These are phyloP conservation scores for Rissa tridactyla DNA, from an alignment of 2,113 vertebrate genomes.

Conservation along the genomic window DNA sequence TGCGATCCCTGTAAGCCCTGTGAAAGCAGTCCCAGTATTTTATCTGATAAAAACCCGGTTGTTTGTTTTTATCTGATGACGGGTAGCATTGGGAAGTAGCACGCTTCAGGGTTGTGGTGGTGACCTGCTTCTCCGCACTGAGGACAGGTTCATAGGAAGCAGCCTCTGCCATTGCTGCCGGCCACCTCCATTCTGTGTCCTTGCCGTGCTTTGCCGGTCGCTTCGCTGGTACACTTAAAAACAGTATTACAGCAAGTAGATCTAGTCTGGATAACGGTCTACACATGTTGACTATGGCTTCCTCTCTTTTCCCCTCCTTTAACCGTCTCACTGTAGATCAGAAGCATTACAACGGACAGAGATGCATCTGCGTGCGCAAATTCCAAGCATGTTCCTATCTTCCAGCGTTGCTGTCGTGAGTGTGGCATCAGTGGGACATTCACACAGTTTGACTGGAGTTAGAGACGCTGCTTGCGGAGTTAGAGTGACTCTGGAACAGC, in stretches of 20 bases:
- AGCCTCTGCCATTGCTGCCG: background rate
- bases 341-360: background rate
- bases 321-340: background rate
- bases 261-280: background rate
- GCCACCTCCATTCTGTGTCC: background rate
- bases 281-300: background rate
- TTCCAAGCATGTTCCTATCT: background rate
- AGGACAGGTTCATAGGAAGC: background rate
- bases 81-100: background rate
- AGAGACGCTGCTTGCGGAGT: background rate
- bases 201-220: background rate
- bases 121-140: background rate
- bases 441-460: background rate
- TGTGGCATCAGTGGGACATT: background rate
- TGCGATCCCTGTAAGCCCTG: background rate
- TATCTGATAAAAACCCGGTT: background rate
- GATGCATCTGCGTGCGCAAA: fast-evolving
- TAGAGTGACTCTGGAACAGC: background rate
- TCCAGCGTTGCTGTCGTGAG: background rate
- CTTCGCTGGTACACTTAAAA: background rate
- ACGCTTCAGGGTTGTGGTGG: background rate
- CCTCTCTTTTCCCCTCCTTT: background rate
- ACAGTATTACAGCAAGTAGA: background rate
- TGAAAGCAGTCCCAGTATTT: background rate
- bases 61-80: background rate